A percentile compares a stretch with the other conserved stretches of the same genome.
Evolutionary conservation across 1,140 invertebrate genomes (phyloP).

Genomic region (Diorhabda carinulata): DNA sequence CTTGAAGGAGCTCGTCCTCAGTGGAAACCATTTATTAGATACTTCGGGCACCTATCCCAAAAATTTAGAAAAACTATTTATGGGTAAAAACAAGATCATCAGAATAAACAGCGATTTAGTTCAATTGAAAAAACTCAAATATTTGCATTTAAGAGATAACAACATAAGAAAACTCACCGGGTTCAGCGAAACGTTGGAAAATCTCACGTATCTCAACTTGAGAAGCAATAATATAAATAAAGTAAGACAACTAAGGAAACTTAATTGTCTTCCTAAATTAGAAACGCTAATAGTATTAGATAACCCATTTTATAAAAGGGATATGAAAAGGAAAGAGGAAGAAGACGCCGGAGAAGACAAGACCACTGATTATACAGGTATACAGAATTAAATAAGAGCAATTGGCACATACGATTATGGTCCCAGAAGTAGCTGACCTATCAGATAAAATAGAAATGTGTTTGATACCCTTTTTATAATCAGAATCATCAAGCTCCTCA

Average conservation of each 20-base stretch:
- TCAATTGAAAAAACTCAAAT: constrained; percentile 49
- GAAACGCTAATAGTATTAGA: constrained; percentile 50
- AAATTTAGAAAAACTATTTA: constrained; percentile 47
- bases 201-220: constrained; percentile 54
- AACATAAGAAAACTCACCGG: constrained; percentile 51
- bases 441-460: no score
- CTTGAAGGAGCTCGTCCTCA: constrained; percentile 48
- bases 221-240: constrained; percentile 51
- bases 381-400: no score
- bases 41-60: constrained; percentile 47
- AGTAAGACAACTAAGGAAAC: constrained; percentile 52
- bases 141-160: constrained; percentile 53
- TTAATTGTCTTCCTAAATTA: constrained; percentile 48
- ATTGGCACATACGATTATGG: no score
- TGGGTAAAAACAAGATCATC: constrained; percentile 32
- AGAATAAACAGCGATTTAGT: constrained; percentile 38
- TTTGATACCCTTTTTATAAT: no score
- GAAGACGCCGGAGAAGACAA: no score
- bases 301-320: constrained; percentile 32
- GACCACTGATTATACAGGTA: no score
- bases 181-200: constrained; percentile 45
- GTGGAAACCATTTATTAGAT: constrained; percentile 51
- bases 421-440: no score
- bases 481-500: no score
- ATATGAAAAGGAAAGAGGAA: constrained; percentile 6